Base-by-base conservation (phyloP, 2,797 vertebrate genomes). In the Alfaro cultratus region DNA sequence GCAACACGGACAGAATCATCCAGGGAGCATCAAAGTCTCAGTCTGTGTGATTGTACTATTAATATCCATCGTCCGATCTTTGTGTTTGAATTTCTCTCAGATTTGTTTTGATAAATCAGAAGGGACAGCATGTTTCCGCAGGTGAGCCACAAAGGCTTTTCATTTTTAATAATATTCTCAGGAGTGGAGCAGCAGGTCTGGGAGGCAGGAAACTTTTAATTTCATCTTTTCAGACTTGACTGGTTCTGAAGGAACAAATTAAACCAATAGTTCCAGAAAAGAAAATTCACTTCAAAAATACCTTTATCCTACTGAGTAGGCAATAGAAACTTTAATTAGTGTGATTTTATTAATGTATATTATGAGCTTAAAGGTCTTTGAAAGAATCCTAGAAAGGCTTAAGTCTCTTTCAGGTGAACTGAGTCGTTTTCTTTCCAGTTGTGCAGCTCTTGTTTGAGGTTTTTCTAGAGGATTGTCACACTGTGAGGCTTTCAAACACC, bases 261-360 rank as follows among this genome's bases (percentile, higher is more conserved):
- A 79, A 21, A 29, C 85, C 46, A 2, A 36, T 26, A 31, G 72
- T 51, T 39, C 53, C 34, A 53, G 34, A 15, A 53, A 53, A 83
- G 83, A 80, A 77, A 86, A 76, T 45, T n/a, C 39, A 71, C 26
- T 1, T 1, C 2, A 29, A 15, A 45, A n/a, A 45, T 16, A 16
- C 43, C 26, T 13, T 70, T 8, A 9, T 71, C 13, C 6, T 71
- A 15, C 4, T 71, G 12, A 45, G 26, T n/a, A n/a, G 41, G 68
- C 0, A n/a, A 45, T 0, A 43, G 70, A 36, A 26, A 73, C 76
- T 86, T 87, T 80, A 84, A 89, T 80, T 87, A 87, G 87, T 82
- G 6, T 62, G 16, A 82, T 85, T 91, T 87, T 87, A 90, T 92
- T 93, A 93, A 88, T 93, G 82, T 82, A 91, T 88, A 91, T 87